A percentile compares a stretch with the other conserved stretches of the same genome.
Conservation (phyloP, 2,888 invertebrate species). For the Noctuana brunneofusca region DNA sequence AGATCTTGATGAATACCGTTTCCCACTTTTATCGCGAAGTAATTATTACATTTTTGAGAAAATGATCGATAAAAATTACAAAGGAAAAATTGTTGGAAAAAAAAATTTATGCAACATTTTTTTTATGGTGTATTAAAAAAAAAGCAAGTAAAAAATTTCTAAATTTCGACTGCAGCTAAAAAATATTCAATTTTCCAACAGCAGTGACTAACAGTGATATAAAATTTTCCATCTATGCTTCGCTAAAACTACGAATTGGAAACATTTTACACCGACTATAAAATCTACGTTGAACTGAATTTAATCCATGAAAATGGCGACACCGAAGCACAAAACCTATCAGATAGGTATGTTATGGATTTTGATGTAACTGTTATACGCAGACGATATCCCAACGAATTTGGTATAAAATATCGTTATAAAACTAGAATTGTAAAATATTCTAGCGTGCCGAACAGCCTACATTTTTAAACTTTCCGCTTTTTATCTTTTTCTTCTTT, state of each 20-base stretch:
- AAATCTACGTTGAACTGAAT: slow-evolving; percentile 25
- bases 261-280: slow-evolving; percentile 24
- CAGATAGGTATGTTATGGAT: slow-evolving; percentile 15
- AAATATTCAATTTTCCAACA: slow-evolving; percentile 10
- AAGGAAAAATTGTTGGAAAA: too few species aligned
- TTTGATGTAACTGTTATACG: slow-evolving; percentile 10
- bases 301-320: slow-evolving; percentile 27
- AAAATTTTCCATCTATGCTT: slow-evolving; percentile 3
- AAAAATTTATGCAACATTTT: too few species aligned
- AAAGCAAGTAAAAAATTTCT: not conserved
- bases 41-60: too few species aligned
- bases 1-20: too few species aligned
- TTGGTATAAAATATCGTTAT: not conserved
- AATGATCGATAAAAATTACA: too few species aligned
- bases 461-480: too few species aligned
- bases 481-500: too few species aligned
- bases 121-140: not conserved
- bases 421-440: slow-evolving; percentile 1
- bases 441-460: too few species aligned
- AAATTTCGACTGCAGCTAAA: not conserved
- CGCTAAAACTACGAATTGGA: slow-evolving; percentile 24
- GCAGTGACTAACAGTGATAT: slow-evolving; percentile 12
- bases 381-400: not conserved
- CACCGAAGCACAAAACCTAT: slow-evolving; percentile 6
- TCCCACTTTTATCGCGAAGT: too few species aligned